These are phyloP conservation scores for Thysanoteuthis rhombus DNA, from an alignment of 2,888 invertebrate genomes.

Conservation along the genomic window DNA sequence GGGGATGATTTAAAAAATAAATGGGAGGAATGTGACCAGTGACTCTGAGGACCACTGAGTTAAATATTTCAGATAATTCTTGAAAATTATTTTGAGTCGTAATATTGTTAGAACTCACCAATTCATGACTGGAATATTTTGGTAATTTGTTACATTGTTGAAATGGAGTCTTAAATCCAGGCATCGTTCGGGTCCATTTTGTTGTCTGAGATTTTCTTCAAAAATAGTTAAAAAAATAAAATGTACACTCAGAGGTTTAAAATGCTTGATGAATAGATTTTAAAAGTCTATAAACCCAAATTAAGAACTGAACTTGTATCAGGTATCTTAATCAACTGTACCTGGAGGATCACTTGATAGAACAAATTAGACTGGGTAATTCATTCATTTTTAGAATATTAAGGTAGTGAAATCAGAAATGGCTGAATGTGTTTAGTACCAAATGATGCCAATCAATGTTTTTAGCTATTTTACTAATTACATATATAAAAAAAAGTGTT, in stretches of 20 bases:
- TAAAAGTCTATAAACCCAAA: neutral
- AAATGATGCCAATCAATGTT: too few relatives aligned
- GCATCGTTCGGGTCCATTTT: neutral
- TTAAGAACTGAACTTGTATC: too few relatives aligned
- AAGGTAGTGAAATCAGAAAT: too few relatives aligned
- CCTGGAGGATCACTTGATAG: too few relatives aligned
- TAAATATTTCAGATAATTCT: neutral
- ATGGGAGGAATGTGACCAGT: too few relatives aligned
- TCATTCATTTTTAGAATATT: too few relatives aligned
- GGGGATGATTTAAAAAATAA: too few relatives aligned
- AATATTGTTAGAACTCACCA: neutral
- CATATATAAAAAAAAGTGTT: too few relatives aligned
- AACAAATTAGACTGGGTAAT: too few relatives aligned
- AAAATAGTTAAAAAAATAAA: neutral
- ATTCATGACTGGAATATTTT: neutral
- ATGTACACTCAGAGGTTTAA: neutral
- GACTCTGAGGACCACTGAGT: neutral
- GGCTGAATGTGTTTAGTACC: too few relatives aligned
- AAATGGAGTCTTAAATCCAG: neutral
- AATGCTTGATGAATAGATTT: neutral
- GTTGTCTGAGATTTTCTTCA: neutral
- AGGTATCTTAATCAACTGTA: too few relatives aligned
- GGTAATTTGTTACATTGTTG: neutral
- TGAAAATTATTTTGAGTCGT: neutral
- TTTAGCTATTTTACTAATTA: too few relatives aligned